A percentile compares a stretch with the other conserved stretches of the same genome.
These are phyloP conservation scores for Drosophila nebulosa DNA, from an alignment of 1,140 invertebrate genomes.

Conservation along the genomic window DNA sequence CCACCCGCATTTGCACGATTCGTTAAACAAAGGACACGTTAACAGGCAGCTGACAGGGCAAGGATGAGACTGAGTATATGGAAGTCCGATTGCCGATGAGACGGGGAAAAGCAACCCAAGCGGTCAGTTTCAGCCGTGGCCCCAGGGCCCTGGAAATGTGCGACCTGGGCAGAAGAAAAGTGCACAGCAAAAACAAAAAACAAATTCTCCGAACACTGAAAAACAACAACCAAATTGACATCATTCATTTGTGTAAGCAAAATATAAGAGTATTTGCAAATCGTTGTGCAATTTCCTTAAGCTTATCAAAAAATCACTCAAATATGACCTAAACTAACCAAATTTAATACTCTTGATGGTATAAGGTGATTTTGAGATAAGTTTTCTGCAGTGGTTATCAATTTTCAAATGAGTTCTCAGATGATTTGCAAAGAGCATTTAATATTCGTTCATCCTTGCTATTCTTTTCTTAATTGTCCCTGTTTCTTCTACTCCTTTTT, in stretches of 20 bases:
- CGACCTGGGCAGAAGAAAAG: background rate
- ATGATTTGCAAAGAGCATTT: slow-evolving; percentile 6
- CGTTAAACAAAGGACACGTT: slow-evolving; percentile 81
- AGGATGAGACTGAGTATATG: slow-evolving; percentile 15
- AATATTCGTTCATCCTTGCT: background rate
- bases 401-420: too few species aligned
- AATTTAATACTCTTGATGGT: too few species aligned
- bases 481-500: slow-evolving; percentile 23
- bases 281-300: too few species aligned
- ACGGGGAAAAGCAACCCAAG: slow-evolving; percentile 15
- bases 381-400: too few species aligned
- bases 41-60: slow-evolving; percentile 21
- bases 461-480: background rate
- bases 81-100: background rate
- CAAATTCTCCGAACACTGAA: too few species aligned
- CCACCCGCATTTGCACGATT: slow-evolving; percentile 81
- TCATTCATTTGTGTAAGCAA: background rate
- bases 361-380: too few species aligned
- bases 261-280: background rate
- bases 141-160: background rate
- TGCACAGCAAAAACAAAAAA: background rate
- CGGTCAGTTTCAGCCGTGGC: slow-evolving; percentile 63
- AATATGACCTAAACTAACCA: background rate
- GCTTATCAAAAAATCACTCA: background rate
- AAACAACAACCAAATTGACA: background rate